Base-by-base conservation (phyloP, 2,113 vertebrate species). In the Acrocephalus arundinaceus region DNA sequence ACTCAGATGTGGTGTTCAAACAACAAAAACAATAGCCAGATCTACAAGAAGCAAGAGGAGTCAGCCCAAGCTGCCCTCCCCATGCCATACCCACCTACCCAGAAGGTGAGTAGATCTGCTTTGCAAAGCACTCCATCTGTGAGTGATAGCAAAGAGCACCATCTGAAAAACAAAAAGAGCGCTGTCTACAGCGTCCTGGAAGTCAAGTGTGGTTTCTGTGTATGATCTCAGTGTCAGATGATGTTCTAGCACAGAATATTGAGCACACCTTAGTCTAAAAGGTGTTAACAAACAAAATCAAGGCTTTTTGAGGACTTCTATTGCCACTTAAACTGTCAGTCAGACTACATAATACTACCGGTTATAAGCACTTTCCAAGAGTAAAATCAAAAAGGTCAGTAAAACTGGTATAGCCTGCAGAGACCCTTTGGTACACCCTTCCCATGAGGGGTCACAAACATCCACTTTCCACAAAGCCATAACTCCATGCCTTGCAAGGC, bases 81-180 rank as follows among this genome's bases (percentile, higher is more conserved):
- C 45, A 3, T 15, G 57, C 52, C 79, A 93, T 86, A 74, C 30
- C 75, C 88, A 94, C 90, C 92, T 92, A 93, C 91, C 57, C 93
- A 91, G 86, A 88, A 55, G 74, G 93, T 96, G 94, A 97, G 88
- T 23, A 86, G 85, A 95, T 93, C 82, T 94, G 88, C 82, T 96
- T 93, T 96, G 85, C 89, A 95, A 97, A 96, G 94, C 51, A 93
- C 77, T 94, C 81, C 87, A 82, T 58, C 85, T 97, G 81, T 94
- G 78, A 96, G 89, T 92, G 92, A 95, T 78, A 87, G 93, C 85
- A 96, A 93, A 94, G 87, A 92, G 57, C 88, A 92, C 23, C 92
- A 90, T 74, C 92, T 95, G 83, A 95, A 94, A 97, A 90, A 88
- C 88, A 95, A 94, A 92, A 83, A 93, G 33, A 94, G 51, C 21